Evolutionary conservation across 2,888 invertebrate genomes (phyloP).

Genomic region (Nymphalis polychloros): DNA sequence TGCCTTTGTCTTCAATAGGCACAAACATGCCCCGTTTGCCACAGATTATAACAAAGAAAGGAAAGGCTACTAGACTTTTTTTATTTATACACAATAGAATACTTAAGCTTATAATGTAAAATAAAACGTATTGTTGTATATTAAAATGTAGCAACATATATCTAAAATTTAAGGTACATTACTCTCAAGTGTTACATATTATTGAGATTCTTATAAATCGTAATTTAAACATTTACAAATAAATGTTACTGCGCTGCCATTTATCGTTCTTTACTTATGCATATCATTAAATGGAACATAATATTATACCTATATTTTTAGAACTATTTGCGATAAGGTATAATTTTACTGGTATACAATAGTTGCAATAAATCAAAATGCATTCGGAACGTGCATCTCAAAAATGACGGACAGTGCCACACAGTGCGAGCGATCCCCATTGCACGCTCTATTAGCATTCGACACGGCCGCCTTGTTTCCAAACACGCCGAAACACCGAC

Average conservation of each 20-base stretch:
- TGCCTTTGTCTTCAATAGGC: slow-evolving; percentile 46
- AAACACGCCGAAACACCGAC: slow-evolving; percentile 66
- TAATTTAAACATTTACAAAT: too few relatives aligned
- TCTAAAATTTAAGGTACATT: neutral
- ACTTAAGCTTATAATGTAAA: slow-evolving; percentile 28
- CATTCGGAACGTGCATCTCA: slow-evolving; percentile 39
- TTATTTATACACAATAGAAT: slow-evolving; percentile 26
- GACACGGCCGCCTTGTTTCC: slow-evolving; percentile 74
- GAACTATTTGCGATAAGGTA: slow-evolving; percentile 12
- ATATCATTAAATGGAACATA: too few relatives aligned
- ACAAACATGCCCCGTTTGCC: slow-evolving; percentile 36
- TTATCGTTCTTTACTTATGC: too few relatives aligned
- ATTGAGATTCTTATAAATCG: too few relatives aligned
- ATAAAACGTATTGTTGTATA: slow-evolving; percentile 11
- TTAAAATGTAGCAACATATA: neutral
- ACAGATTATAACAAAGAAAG: slow-evolving; percentile 35
- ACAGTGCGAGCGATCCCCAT: slow-evolving; percentile 52
- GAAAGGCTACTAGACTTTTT: slow-evolving; percentile 35
- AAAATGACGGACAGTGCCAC: slow-evolving; percentile 55
- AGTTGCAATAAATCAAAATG: slow-evolving; percentile 43
- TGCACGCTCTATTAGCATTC: slow-evolving; percentile 73
- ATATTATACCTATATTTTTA: neutral
- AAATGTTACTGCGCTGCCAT: too few relatives aligned
- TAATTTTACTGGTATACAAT: slow-evolving; percentile 28
- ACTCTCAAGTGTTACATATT: too few relatives aligned